phyloP scores from a whole-genome alignment of 2,888 invertebrate species.

The Cylloceria caligata region DNA sequence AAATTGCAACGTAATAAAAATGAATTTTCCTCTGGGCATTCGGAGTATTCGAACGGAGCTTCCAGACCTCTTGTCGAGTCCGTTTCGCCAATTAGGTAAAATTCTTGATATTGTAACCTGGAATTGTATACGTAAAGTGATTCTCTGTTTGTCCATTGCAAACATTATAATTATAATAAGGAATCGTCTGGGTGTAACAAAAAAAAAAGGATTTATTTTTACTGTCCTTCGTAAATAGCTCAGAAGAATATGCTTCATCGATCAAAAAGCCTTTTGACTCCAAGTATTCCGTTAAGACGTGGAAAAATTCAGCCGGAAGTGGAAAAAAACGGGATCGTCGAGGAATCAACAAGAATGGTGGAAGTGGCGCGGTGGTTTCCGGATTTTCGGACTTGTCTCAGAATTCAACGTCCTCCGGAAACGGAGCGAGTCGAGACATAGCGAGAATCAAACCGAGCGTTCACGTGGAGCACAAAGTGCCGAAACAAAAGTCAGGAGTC shows the following conservation, averaged over 20 bases:
- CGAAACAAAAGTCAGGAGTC: slow-evolving; percentile 64
- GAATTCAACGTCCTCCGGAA: slow-evolving; percentile 6
- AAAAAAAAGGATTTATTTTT: background rate
- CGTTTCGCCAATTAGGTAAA: slow-evolving; percentile 33
- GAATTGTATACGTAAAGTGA: background rate
- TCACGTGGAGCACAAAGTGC: slow-evolving; percentile 74
- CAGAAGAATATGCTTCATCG: slow-evolving; percentile 22
- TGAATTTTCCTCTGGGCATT: slow-evolving; percentile 63
- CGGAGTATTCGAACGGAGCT: slow-evolving; percentile 4
- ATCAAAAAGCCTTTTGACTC: background rate
- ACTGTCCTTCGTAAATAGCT: slow-evolving; percentile 8
- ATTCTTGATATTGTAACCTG: background rate
- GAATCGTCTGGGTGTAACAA: no score
- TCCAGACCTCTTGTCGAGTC: slow-evolving; percentile 6
- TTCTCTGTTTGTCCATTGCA: no score
- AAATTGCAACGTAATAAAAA: slow-evolving; percentile 48
- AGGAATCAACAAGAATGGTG: slow-evolving; percentile 7
- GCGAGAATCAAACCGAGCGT: slow-evolving; percentile 74
- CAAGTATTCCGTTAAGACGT: background rate
- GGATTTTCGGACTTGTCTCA: slow-evolving; percentile 41
- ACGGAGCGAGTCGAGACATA: slow-evolving; percentile 31
- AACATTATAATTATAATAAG: no score
- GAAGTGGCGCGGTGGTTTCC: slow-evolving; percentile 49
- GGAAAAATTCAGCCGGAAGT: slow-evolving; percentile 17
- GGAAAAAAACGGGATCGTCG: background rate